Base-by-base conservation (phyloP, 2,113 vertebrate genomes). In the Oenanthe oenanthe region DNA sequence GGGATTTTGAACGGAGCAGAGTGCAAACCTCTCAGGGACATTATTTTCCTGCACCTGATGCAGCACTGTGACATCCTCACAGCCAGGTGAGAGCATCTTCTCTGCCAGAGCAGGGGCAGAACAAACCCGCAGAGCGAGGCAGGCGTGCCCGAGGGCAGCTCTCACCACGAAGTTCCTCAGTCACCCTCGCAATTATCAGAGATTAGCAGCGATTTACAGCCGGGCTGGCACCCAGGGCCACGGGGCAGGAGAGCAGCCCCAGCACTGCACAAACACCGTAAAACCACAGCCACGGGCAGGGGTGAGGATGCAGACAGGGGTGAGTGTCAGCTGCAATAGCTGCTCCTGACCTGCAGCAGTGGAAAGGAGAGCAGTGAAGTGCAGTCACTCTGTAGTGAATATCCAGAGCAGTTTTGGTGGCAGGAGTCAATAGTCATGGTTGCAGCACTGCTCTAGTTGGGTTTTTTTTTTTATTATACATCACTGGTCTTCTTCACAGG, bases 201-300 rank as follows among this genome's bases (percentile, higher is more conserved):
- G 74, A 75, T 92, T 91, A 93, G 63, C 68, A 67, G 87, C 12
- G 51, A 91, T 94, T 77, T 87, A 68, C 84, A 84, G 63, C 42
- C 15, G 34, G 50, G 38, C 2, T 70, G 38, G 67, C 50, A 79
- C 54, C 38, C 79, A 77, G 63, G 65, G 68, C 83, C 80, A 77
- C 22, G 3, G 34, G 76, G 63, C 65, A 80, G 76, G 50, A 73
- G 51, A 67, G 73, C 40, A 70, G 70, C 58, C 67, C 86, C 61
- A 68, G 12, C 0, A 6, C 60, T n/a, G 67, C 45, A 54, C 42
- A 32, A 70, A 31, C 51, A n/a, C 31, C 40, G 53, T 61, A 21
- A 76, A 92, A 50, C 19, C 62, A 47, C 7, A 25, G 91, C 83
- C 72, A 40, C 1, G 58, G 92, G 89, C 36, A 91, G 61, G 47